These are phyloP conservation scores for Arctocebus calabarensis DNA, from an alignment of 2,797 vertebrate genomes.

Conservation along the genomic window DNA sequence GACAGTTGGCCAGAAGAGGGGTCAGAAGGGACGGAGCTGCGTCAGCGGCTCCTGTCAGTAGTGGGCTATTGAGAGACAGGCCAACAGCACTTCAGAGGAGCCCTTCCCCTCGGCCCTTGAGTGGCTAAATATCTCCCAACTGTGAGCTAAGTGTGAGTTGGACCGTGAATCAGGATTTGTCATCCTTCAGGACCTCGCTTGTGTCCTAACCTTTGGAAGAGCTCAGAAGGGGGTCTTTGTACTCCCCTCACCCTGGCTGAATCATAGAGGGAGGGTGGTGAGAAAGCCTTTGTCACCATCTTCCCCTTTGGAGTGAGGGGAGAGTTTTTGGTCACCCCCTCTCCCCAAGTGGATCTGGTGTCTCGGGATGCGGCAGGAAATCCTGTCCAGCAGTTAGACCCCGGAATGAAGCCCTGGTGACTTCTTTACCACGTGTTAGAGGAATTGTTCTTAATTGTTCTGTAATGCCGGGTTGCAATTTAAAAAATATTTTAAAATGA, in stretches of 20 bases:
- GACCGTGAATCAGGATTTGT: conserved; percentile 89
- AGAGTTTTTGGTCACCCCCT: conserved; percentile 63
- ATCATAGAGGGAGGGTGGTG: conserved; percentile 45
- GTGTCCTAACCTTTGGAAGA: conserved; percentile 80
- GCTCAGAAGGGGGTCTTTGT: conserved; percentile 85
- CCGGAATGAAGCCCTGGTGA: not conserved
- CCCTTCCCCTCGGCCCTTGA: conserved; percentile 61
- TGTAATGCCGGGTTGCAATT: not conserved
- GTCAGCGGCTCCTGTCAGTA: conserved; percentile 85
- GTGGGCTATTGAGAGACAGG: conserved; percentile 80
- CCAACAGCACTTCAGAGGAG: conserved; percentile 66
- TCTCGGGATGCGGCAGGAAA: not conserved
- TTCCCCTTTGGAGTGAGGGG: conserved; percentile 75
- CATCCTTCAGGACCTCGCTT: conserved; percentile 85
- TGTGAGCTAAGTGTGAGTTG: conserved; percentile 86
- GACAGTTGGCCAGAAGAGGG: conserved; percentile 77
- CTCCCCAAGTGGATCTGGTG: not conserved
- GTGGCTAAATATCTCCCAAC: conserved; percentile 83
- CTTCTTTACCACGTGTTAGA: not conserved
- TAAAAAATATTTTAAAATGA: conserved; percentile 38
- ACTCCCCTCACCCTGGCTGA: conserved; percentile 8
- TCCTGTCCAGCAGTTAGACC: not conserved
- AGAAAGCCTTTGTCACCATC: conserved; percentile 77
- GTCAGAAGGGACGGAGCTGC: conserved; percentile 83
- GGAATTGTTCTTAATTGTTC: conserved; percentile 5